These are phyloP conservation scores for Drosophila melanogaster DNA, from an alignment of 1,140 invertebrate species.

Conservation along the genomic window Release_6_plus_ISO1_MT NC_004354.4:6753001-6753500, in stretches of 20 bases:
- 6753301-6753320: constrained; percentile 8
- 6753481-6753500: constrained; percentile 8
- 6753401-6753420: constrained; percentile 43
- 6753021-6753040: neutral
- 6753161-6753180: neutral
- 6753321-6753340: neutral
- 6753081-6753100: neutral
- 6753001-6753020: neutral
- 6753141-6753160: neutral
- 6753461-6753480: constrained; percentile 47
- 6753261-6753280: neutral
- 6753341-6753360: constrained; percentile 10
- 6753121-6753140: neutral
- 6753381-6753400: constrained; percentile 49
- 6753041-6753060: neutral
- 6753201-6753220: neutral
- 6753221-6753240: neutral
- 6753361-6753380: constrained; percentile 11
- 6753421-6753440: constrained; percentile 40
- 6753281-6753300: constrained; percentile 14
- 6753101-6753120: neutral
- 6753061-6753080: neutral
- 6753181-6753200: neutral
- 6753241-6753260: neutral
- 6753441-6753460: constrained; percentile 47